phyloP scores from a whole-genome alignment of 2,888 invertebrate genomes.

The Amblyjoppa fuscipennis region DNA sequence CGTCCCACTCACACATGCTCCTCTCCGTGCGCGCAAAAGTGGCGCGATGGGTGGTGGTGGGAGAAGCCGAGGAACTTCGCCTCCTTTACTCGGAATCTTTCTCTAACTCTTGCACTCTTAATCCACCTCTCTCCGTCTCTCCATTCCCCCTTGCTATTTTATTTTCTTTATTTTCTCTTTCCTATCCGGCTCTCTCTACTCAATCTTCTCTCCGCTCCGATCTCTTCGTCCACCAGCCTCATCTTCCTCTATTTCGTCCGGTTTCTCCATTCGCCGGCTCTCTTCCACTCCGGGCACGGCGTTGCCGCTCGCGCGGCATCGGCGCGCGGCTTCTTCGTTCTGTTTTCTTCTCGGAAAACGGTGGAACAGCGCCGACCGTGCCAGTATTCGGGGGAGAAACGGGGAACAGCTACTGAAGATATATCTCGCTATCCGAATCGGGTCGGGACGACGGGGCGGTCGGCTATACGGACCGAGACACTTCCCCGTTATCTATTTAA shows the following conservation, averaged over 20 bases:
- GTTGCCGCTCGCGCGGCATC: constrained; percentile 11
- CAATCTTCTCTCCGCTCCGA: constrained; percentile 44
- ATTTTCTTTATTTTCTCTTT: constrained; percentile 22
- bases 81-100: constrained; percentile 37
- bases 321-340: background rate
- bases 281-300: constrained; percentile 36
- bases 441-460: constrained; percentile 46
- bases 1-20: constrained; percentile 54
- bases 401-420: constrained; percentile 36
- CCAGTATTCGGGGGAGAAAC: constrained; percentile 23
- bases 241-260: constrained; percentile 46
- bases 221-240: constrained; percentile 37
- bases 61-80: constrained; percentile 20
- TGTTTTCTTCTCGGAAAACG: constrained; percentile 30
- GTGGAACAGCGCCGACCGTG: constrained; percentile 16
- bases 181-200: constrained; percentile 39
- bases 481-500: constrained; percentile 76
- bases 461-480: constrained; percentile 36
- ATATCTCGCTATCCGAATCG: constrained; percentile 47
- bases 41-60: background rate
- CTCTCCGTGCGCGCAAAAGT: constrained; percentile 22
- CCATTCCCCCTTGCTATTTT: constrained; percentile 40
- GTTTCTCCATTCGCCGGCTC: constrained; percentile 37
- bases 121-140: constrained; percentile 50
- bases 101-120: constrained; percentile 33